Evolutionary conservation across 2,113 vertebrate genomes (phyloP), one percentile per base, ranked within the genome.

Genomic region (Tamias sibiricus): DNA sequence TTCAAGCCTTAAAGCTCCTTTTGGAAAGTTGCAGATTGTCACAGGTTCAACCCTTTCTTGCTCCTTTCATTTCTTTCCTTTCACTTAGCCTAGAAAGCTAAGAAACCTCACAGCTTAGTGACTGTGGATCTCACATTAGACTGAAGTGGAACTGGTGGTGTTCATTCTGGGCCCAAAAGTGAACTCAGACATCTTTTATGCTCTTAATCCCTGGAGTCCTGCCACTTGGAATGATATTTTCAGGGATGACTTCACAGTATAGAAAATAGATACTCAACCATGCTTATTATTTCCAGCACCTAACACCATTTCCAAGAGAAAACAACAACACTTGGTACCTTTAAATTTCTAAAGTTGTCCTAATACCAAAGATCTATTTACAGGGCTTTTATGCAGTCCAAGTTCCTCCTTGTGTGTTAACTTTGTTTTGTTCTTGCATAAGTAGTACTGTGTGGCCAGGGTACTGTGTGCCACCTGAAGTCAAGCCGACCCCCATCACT

Each of bases 141-240:
- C 49, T 66, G 37, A 92, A 52, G 76, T 59, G 40, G 17, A 92
- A 22, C n/a, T 42, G 35, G 12, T 42, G 35, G 12, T 11, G 6
- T 76, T 37, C 62, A 10, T 57, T 75, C 26, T 57, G 35, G 87
- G 75, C 47, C 47, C 40, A 54, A 24, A 74, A 69, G n/a, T 71
- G 84, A 95, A 32, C 40, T 80, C 69, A 94, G 75, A 68, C 54
- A 37, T 35, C 72, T 9, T 66, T 1, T 91, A 9, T n/a, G 54
- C 64, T 44, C 76, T 87, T 92, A 71, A 80, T 62, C 52, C 54
- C 92, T 77, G 89, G 68, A 93, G 52, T 19, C 3, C 44, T 35
- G 89, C 95, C 91, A 69, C 68, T 77, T 82, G n/a, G 44, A 35
- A 30, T 85, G 57, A n/a, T 93, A 85, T 97, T 97, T 95, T 85